A percentile compares a stretch with the other conserved stretches of the same genome.
These are phyloP conservation scores for Meliscaeva auricollis DNA, from an alignment of 2,888 invertebrate genomes.

Conservation along the genomic window DNA sequence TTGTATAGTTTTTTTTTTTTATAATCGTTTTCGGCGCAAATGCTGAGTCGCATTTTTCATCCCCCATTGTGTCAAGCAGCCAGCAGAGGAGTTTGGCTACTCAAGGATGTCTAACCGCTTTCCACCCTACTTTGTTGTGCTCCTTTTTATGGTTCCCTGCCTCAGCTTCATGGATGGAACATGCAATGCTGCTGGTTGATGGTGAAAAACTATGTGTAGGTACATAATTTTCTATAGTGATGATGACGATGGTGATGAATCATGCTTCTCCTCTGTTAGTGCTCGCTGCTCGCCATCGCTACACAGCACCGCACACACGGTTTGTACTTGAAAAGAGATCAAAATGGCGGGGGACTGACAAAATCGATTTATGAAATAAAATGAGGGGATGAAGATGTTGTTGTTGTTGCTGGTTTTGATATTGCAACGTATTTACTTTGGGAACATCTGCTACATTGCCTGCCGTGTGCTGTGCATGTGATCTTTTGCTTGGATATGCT, in stretches of 20 bases:
- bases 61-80: slow-evolving; percentile 52
- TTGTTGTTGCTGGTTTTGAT: slow-evolving; percentile 48
- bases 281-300: slow-evolving; percentile 29
- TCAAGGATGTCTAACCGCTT: slow-evolving; percentile 59
- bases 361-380: slow-evolving; percentile 63
- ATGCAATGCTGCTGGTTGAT: slow-evolving; percentile 38
- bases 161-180: slow-evolving; percentile 37
- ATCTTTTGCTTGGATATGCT: slow-evolving; percentile 62
- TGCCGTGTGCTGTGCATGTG: slow-evolving; percentile 46
- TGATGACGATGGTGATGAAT: slow-evolving; percentile 47
- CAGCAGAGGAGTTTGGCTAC: slow-evolving; percentile 49
- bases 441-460: slow-evolving; percentile 68
- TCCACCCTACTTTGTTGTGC: slow-evolving; percentile 69
- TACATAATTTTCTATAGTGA: slow-evolving; percentile 7
- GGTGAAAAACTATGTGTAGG: slow-evolving; percentile 60
- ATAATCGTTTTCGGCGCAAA: slow-evolving; percentile 47
- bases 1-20: slow-evolving; percentile 32
- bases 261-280: slow-evolving; percentile 51
- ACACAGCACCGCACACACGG: slow-evolving; percentile 22
- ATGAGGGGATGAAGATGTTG: slow-evolving; percentile 67
- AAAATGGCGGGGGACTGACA: slow-evolving; percentile 74
- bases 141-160: slow-evolving; percentile 49
- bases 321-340: slow-evolving; percentile 60
- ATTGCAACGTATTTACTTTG: slow-evolving; percentile 63
- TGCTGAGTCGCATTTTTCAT: slow-evolving; percentile 65